Evolutionary conservation across 2,888 invertebrate genomes (phyloP), one percentile per base, ranked within the genome.

Genomic region (Lasioglossum zephyrum): DNA sequence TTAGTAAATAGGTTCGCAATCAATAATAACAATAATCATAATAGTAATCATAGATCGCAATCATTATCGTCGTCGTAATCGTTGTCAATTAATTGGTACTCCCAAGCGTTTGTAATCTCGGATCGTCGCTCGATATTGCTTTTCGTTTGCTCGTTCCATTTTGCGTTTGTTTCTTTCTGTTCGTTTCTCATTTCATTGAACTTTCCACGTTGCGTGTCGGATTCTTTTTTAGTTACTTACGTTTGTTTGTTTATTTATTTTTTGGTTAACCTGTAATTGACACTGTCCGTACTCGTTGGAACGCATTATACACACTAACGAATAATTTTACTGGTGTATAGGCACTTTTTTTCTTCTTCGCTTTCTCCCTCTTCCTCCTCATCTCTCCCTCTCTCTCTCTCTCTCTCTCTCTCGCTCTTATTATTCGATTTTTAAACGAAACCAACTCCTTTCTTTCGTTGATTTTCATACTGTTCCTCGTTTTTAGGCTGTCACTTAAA

Each of bases 281-380:
- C 92, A 89, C 91, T 87, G 89, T 86, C 90, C 89, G 87, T 90
- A 91, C 84, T 91, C 89, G 87, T 85, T 87, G 87, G 88, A 89
- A 89, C 88, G 90, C 85, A 86, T 89, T 88, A 76, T 87, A 88
- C 86, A 90, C 84, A 86, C 89, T 90, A 89, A 88, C 87, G 82
- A 89, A 90, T 89, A 88, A 90, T 88, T 90, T 82, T 82, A 87
- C 83, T 90, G 90, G 82, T 88, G 88, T 87, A 86, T 91, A 91
- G 91, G 91, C 91, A 91, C 91, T 91, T 91, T 91, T 90, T 79
- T 82, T 78, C 77, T 77, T 75, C 82, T 74, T 75, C 84, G 70
- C 77, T 89, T 84, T 88, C 86, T 84, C 75, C 81, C 76, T 84
- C 41, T 76, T 73, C 41, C 60, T 74, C 60, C 9, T 31, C 47